These are phyloP conservation scores for Gonioctena quinquepunctata DNA, from an alignment of 1,140 invertebrate species.

Conservation along the genomic window DNA sequence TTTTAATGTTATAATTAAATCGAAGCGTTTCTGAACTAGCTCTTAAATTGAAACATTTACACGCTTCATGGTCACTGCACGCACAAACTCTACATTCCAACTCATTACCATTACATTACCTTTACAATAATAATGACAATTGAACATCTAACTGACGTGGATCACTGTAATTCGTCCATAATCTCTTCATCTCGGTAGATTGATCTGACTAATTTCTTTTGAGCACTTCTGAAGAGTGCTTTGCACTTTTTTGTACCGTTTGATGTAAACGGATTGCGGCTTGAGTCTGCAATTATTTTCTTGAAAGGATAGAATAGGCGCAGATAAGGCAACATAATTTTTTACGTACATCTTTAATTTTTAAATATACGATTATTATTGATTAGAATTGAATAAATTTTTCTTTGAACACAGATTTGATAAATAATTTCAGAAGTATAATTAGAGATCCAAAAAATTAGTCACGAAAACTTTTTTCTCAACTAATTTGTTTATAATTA, in stretches of 20 bases:
- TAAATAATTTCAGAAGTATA: no score
- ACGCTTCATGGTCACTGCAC: constrained; percentile 1
- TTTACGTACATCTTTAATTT: no score
- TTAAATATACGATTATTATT: no score
- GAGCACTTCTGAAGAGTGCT: background rate
- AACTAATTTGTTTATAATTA: no score
- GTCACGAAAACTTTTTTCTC: no score
- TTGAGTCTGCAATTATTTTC: background rate
- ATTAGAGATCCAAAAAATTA: no score
- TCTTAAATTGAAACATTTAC: background rate
- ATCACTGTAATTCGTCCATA: background rate
- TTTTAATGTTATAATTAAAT: constrained; percentile 3
- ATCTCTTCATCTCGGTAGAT: background rate
- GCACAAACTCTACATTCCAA: background rate
- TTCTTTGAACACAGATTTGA: no score
- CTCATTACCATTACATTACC: background rate
- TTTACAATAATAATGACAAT: constrained; percentile 2
- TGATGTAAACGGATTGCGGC: background rate
- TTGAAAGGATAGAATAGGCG: no score
- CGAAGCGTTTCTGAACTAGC: background rate
- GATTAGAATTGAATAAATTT: no score
- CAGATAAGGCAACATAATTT: no score
- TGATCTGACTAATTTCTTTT: background rate
- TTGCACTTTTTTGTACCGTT: background rate
- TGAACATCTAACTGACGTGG: background rate